Evolutionary conservation across 2,113 vertebrate species (phyloP), one percentile per base, ranked within the genome.

Genomic region (Petromus typicus): DNA sequence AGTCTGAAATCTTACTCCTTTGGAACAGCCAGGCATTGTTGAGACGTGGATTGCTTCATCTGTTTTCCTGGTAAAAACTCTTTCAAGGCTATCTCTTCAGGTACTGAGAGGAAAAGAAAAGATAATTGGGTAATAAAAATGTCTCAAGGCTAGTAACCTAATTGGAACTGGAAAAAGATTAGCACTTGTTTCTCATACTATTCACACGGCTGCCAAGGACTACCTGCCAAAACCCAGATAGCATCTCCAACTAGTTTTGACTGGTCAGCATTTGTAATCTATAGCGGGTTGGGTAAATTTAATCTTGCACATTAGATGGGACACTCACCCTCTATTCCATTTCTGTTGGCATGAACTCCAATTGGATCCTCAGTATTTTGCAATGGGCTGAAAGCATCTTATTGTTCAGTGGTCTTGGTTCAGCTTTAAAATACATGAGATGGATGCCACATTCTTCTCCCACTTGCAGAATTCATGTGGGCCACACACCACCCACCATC

Each of bases 161-260:
- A 97, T 93, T 97, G 97, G 96, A 97, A 95, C 93, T 98, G 97
- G 97, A 97, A 98, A 96, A 97, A 97, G 97, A 98, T 97, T 97
- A 97, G 96, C 90, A 32, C 40, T 98, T 57, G 59, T 83, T 94
- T 96, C 90, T 96, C 96, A 89, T 88, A 95, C 76, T 89, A 90
- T 37, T 93, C 71, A 40, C 71, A 25, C 0, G 7, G 54, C 90
- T 89, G 95, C 96, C 97, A 96, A 93, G 34, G 64, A 34, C 57
- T 57, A 67, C 1, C 34, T 98, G 96, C 94, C 96, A 97, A 82
- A 88, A 59, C 69, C 30, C 2, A 96, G 97, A 98, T 97, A 97
- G 61, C 84, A 97, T 97, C 97, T 96, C 87, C 3, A 85, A 96
- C 97, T 89, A 90, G 96, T 97, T 95, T 92, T 94, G 96, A 94